phyloP scores from a whole-genome alignment of 2,797 vertebrate species.

The Chromis chromis region DNA sequence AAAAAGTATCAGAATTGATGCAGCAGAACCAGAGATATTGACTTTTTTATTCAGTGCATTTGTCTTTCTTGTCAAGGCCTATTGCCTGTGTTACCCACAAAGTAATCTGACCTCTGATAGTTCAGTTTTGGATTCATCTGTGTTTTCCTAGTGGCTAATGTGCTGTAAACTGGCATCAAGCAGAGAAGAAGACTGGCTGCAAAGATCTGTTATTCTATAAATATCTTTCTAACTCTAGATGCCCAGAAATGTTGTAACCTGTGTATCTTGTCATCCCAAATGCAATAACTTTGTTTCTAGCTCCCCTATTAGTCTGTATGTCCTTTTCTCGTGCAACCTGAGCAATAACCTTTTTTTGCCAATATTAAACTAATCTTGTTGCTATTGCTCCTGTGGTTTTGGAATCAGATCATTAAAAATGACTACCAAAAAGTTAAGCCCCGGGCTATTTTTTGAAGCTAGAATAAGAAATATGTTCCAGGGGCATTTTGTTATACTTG shows the following conservation, averaged over 20 bases:
- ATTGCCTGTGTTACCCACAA: background rate
- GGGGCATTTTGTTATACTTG: too few species aligned
- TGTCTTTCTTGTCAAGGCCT: background rate
- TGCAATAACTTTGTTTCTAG: background rate
- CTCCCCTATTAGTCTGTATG: too few species aligned
- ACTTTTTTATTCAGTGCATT: background rate
- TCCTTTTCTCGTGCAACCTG: background rate
- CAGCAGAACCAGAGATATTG: constrained; percentile 1
- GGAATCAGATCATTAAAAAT: background rate
- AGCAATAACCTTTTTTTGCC: background rate
- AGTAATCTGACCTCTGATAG: background rate
- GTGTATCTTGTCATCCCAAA: background rate
- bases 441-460: too few species aligned
- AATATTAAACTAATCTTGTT: background rate
- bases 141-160: background rate
- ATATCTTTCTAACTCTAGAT: too few species aligned
- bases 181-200: background rate
- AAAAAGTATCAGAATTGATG: background rate
- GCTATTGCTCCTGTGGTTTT: background rate
- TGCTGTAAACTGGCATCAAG: background rate
- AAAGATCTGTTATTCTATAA: background rate
- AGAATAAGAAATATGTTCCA: too few species aligned
- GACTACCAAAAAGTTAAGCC: too few species aligned
- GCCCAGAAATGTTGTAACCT: background rate
- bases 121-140: background rate